These are phyloP conservation scores for Anticlea derivata DNA, from an alignment of 2,888 invertebrate species.

Conservation along the genomic window DNA sequence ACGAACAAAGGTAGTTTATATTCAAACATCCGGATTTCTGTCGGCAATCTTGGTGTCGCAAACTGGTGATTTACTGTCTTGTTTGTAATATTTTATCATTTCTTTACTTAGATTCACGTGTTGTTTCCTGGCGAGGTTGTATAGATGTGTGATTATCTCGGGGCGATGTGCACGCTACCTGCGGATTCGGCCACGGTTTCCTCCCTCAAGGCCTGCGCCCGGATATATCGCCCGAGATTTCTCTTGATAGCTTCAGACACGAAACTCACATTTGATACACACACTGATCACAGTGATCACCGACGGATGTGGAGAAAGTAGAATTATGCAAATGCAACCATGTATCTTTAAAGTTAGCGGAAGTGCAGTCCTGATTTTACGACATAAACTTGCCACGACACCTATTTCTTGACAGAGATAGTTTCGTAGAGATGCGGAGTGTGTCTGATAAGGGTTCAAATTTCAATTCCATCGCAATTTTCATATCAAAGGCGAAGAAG, in stretches of 20 bases:
- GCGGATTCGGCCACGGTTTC: conserved; percentile 62
- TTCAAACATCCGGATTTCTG: conserved; percentile 76
- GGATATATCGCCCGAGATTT: conserved; percentile 68
- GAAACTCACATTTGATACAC: conserved; percentile 52
- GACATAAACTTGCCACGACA: conserved; percentile 24
- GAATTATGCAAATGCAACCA: conserved; percentile 42
- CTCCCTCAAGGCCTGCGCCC: conserved; percentile 66
- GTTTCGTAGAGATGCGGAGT: conserved; percentile 7
- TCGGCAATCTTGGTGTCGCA: conserved; percentile 37
- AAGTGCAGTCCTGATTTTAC: conserved; percentile 44
- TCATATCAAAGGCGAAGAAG: conserved; percentile 64
- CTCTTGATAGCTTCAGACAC: conserved; percentile 68
- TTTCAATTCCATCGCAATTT: conserved; percentile 50
- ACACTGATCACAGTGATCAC: no score
- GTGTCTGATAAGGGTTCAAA: conserved; percentile 29
- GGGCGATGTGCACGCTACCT: conserved; percentile 54
- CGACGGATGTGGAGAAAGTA: conserved; percentile 55
- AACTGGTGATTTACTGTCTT: conserved; percentile 33
- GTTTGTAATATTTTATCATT: conserved; percentile 29
- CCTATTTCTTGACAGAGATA: conserved; percentile 3
- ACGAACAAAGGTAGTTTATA: conserved; percentile 68
- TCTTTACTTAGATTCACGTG: conserved; percentile 25
- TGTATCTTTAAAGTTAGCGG: conserved; percentile 42
- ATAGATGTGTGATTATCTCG: conserved; percentile 31
- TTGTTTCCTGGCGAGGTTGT: conserved; percentile 26